Base-by-base conservation (phyloP, 2,888 invertebrate genomes). In the Drosophila barbarae region DNA sequence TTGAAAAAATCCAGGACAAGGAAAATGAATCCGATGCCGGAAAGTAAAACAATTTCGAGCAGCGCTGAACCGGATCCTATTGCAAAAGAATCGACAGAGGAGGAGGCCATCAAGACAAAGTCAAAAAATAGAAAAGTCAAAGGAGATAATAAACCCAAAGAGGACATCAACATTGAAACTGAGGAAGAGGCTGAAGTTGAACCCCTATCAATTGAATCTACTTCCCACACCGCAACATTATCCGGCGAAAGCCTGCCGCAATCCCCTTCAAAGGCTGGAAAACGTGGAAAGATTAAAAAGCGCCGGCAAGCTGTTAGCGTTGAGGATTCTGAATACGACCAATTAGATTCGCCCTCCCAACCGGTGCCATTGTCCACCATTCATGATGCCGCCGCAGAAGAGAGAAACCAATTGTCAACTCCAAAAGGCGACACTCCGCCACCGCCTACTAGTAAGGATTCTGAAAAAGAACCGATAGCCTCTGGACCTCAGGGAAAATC, bases 251-350 rank as follows among this genome's bases (percentile, higher is more conserved):
- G 2, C 21, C 21, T 21, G 2, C 21, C 21, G 21, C 21, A 21
- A 21, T 21, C 21, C 23, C 23, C 23, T 23, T 23, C 23, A 23
- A 23, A 23, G 23, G 3, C 23, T 23, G 4, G 23, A 23, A 50
- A 28, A 52, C n/a, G 28, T 3, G 30, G 15, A 15, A 36, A 36
- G n/a, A 51, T 38, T 6, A 51, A 9, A 12, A 56, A 30, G 9
- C 30, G 53, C 15, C 32, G 23, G 38, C 32, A 39, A 23, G 38
- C 53, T 7, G 30, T 51, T 9, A 3, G 23, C 10, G 10, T 39
- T 38, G 53, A 56, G 23, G 30, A 56, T 12, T 5, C 52, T 15
- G 38, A 13, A n/a, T 4, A 13, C 6, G 18, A 28, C 10, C n/a
- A 47, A 55, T 21, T 30, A 8, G 28, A 50, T 2, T 9, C 8